Evolutionary conservation across 2,888 invertebrate genomes (phyloP), one percentile per base, ranked within the genome.

Genomic region (Hyppa rectilinea): DNA sequence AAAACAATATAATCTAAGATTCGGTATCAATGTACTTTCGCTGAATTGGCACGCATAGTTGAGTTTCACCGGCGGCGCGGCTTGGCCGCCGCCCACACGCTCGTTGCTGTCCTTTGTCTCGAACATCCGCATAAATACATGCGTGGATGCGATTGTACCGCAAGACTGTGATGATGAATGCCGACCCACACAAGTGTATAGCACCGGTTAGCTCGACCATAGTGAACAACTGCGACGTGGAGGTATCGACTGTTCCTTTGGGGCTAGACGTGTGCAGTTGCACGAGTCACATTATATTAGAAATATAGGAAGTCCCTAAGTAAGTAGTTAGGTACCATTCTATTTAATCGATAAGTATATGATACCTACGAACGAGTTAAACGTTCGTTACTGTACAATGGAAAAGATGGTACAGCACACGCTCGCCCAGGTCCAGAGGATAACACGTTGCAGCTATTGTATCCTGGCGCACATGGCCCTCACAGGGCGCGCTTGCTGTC

Each of bases 341-440:
- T 62, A 73, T 43, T 69, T 52, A 29, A 52, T 72, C 23, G 23
- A 23, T 43, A 20, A 43, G 20, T 40, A 43, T 52, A 47, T 53
- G 64, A 26, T 38, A 56, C 34, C 6, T 34, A 34, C 20, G 23
- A 10, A 52, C 26, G 40, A 65, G 50, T 34, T 17, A 9, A 53
- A 26, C 45, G 31, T 38, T 53, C n/a, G 31, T 64, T 47, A 45
- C 31, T 20, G 45, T 34, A 53, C 12, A 53, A 45, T 40, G 23
- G 17, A 14, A 17, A 38, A 34, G 29, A 31, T 63, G 34, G 43
- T 38, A 17, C 45, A 45, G 2, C 45, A 45, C 31, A 14, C 26
- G 52, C 31, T 64, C 4, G 50, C n/a, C 40, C 20, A 26, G 12
- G 31, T 36, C 26, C 36, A 20, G 9, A 47, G 26, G 36, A 36